phyloP scores from a whole-genome alignment of 2,797 vertebrate genomes.

The Acanthurus tractus region DNA sequence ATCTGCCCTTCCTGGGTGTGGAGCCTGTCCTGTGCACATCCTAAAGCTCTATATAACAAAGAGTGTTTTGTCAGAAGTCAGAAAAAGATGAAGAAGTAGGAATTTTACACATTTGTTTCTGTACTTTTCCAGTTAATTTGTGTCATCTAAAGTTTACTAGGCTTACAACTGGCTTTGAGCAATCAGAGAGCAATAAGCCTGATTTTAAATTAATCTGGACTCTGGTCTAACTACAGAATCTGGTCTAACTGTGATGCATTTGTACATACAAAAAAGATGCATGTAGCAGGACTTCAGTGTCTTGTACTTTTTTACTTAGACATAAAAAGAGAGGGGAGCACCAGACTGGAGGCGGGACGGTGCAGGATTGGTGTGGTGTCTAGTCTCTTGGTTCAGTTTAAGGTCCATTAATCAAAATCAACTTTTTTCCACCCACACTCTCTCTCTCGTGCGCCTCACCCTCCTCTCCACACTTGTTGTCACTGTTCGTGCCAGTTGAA shows the following conservation, averaged over 20 bases:
- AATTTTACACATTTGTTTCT: not conserved
- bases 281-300: not conserved
- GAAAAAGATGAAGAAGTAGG: not conserved
- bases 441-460: not conserved
- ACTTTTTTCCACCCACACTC: slow-evolving; percentile 58
- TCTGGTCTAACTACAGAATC: not conserved
- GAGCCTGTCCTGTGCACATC: not conserved
- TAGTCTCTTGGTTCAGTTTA: slow-evolving; percentile 39
- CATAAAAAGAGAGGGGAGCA: not conserved
- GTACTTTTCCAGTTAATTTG: not conserved
- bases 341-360: slow-evolving; percentile 32
- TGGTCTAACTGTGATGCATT: not conserved
- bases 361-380: slow-evolving; percentile 21
- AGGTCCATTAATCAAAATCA: slow-evolving; percentile 64
- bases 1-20: not conserved
- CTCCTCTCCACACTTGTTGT: slow-evolving; percentile 19
- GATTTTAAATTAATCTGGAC: not conserved
- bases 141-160: not conserved
- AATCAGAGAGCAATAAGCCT: not conserved
- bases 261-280: not conserved
- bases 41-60: not conserved
- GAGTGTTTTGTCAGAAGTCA: not conserved
- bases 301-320: slow-evolving; percentile 1
- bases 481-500: slow-evolving; percentile 26
- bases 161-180: not conserved